Evolutionary conservation across 2,797 vertebrate genomes (phyloP).

Genomic region (Caiman crocodilus): DNA sequence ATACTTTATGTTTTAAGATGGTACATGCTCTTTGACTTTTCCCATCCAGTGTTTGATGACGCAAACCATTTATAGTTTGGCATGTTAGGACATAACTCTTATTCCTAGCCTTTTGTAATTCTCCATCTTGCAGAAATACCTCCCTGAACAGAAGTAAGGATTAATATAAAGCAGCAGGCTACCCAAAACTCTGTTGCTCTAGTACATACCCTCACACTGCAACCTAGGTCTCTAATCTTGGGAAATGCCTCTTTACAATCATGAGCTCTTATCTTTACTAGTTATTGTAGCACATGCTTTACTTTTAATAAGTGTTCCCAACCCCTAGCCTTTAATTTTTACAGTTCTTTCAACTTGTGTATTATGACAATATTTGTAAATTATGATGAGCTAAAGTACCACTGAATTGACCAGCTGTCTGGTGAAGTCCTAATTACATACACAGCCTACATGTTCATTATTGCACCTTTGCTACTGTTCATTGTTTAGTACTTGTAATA

Average conservation of each 20-base stretch:
- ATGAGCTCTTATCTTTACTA: neutral
- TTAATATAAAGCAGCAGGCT: neutral
- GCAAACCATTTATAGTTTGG: neutral
- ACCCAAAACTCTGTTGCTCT: neutral
- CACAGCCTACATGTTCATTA: neutral
- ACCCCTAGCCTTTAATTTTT: neutral
- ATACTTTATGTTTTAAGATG: too few species aligned
- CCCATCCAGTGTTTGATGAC: neutral
- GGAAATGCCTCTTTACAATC: neutral
- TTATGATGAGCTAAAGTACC: neutral
- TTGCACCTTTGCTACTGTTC: too few species aligned
- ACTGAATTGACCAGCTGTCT: neutral
- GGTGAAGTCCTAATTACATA: neutral
- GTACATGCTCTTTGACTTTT: neutral
- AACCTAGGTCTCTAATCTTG: neutral
- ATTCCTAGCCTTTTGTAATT: neutral
- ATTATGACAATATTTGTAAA: neutral
- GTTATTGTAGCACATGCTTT: neutral
- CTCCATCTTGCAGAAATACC: neutral
- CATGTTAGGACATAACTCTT: neutral
- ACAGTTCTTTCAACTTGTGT: neutral
- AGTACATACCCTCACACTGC: neutral
- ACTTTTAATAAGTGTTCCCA: neutral
- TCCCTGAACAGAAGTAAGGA: neutral
- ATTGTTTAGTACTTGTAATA: too few species aligned